A percentile compares a stretch with the other conserved stretches of the same genome.
phyloP scores from a whole-genome alignment of 2,888 invertebrate genomes.

The Scelioninae gen. 1 region DNA sequence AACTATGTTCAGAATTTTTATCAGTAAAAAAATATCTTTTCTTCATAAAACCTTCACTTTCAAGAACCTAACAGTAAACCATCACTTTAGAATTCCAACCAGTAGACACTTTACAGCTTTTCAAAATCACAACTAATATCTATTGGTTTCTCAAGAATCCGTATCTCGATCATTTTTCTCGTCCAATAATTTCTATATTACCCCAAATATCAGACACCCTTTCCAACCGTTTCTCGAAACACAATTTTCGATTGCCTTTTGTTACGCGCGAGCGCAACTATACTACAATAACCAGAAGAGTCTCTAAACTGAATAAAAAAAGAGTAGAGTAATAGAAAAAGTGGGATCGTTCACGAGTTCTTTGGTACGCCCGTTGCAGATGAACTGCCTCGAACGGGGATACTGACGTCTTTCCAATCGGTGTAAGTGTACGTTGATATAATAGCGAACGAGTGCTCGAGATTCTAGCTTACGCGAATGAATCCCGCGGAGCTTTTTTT shows the following conservation, averaged over 20 bases:
- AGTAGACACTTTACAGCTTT: too few relatives aligned
- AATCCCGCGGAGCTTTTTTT: conserved; percentile 73
- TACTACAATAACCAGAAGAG: conserved; percentile 42
- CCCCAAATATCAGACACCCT: neutral
- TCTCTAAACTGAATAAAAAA: conserved; percentile 10
- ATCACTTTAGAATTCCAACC: too few relatives aligned
- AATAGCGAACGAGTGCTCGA: conserved; percentile 61
- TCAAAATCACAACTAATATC: too few relatives aligned
- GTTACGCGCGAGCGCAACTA: conserved; percentile 20
- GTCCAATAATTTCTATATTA: too few relatives aligned
- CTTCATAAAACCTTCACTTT: too few relatives aligned
- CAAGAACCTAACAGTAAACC: too few relatives aligned
- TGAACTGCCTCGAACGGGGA: conserved; percentile 27
- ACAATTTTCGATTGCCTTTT: conserved; percentile 39
- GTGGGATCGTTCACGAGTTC: conserved; percentile 43
- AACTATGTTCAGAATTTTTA: too few relatives aligned
- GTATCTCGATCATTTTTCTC: too few relatives aligned
- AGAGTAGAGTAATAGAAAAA: conserved; percentile 1
- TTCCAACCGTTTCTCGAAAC: conserved; percentile 22
- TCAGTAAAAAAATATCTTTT: too few relatives aligned
- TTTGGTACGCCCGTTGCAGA: conserved; percentile 48
- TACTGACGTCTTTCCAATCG: conserved; percentile 55
- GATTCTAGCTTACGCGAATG: conserved; percentile 62
- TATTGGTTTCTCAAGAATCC: too few relatives aligned
- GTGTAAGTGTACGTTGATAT: conserved; percentile 36